Conservation (phyloP, 2,888 invertebrate species). For the Cremastinae sp. region DNA sequence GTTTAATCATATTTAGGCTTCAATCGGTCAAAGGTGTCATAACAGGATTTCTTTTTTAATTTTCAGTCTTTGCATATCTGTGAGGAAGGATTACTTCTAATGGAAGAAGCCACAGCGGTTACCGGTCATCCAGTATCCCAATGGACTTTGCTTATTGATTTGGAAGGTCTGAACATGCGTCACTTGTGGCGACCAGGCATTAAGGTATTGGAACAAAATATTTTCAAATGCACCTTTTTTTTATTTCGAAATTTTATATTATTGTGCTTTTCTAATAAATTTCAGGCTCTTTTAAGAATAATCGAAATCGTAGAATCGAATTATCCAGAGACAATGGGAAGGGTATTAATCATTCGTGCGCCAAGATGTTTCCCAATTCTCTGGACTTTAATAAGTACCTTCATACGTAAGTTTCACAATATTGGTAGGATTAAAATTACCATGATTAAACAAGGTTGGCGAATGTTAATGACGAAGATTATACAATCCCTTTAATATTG, state of each 20-base stretch:
- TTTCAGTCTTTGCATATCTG: slow-evolving; percentile 90
- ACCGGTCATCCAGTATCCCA: slow-evolving; percentile 92
- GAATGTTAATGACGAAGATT: neutral
- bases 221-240: neutral
- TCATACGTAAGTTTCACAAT: slow-evolving; percentile 85
- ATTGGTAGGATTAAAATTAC: neutral
- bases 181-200: slow-evolving; percentile 97
- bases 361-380: slow-evolving; percentile 96
- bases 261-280: neutral
- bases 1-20: slow-evolving; percentile 20
- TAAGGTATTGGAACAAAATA: slow-evolving; percentile 77
- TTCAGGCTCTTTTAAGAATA: slow-evolving; percentile 83
- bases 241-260: neutral
- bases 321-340: slow-evolving; percentile 97
- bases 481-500: slow-evolving; percentile 4
- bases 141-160: slow-evolving; percentile 94
- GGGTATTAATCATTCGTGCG: slow-evolving; percentile 93
- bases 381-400: slow-evolving; percentile 97
- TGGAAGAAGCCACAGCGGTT: slow-evolving; percentile 92
- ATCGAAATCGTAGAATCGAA: slow-evolving; percentile 95
- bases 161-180: slow-evolving; percentile 96
- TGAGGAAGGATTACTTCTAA: slow-evolving; percentile 93
- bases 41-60: neutral
- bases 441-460: too few species aligned
- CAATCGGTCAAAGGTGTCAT: neutral